Base-by-base conservation (phyloP, 2,797 vertebrate genomes). In the Chaenodraco wilsoni region DNA sequence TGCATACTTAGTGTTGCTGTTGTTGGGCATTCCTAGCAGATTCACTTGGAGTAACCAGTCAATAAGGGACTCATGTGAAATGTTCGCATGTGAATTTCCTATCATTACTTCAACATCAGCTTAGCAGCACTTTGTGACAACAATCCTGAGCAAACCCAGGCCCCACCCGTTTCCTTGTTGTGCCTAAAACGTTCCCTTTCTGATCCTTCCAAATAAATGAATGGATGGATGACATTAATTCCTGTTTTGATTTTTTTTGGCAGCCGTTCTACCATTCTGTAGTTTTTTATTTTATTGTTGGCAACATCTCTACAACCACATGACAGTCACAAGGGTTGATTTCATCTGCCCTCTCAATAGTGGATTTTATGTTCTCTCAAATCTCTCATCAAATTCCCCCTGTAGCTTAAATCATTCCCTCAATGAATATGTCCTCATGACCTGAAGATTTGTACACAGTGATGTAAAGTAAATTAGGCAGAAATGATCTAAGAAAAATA, bases 241-340 rank as follows among this genome's bases (percentile, higher is more conserved):
- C 49, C 23, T 62, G 54, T 10, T 72, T 65, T 69, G 44, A 74
- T 62, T 41, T n/a, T 57, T 60, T 54, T 50, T 27, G 27, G 15
- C 45, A 19, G 45, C 55, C 15, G 17, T 21, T 46, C 33, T 59
- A 44, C n/a, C 19, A 51, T 61, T 72, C 65, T 57, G 48, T 71
- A 61, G 45, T 73, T 83, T 49, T 51, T 65, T 8, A 33, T 82
- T 69, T 84, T 68, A 80, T 76, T 58, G 52, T 76, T 78, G 74
- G 55, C 78, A 78, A 49, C 11, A 7, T 54, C 69, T 69, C 51
- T 37, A 37, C 60, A 33, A 74, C 77, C 91, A 88, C 90, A 90
- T 94, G 93, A 94, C 83, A 83, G 91, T 94, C 92, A 94, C 91
- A 88, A 92, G 92, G 78, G 87, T 61, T 65, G 75, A 72, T 86